A percentile compares a stretch with the other conserved stretches of the same genome.
Conservation (phyloP, 1,140 invertebrate genomes). For the Heliconius himera region DNA sequence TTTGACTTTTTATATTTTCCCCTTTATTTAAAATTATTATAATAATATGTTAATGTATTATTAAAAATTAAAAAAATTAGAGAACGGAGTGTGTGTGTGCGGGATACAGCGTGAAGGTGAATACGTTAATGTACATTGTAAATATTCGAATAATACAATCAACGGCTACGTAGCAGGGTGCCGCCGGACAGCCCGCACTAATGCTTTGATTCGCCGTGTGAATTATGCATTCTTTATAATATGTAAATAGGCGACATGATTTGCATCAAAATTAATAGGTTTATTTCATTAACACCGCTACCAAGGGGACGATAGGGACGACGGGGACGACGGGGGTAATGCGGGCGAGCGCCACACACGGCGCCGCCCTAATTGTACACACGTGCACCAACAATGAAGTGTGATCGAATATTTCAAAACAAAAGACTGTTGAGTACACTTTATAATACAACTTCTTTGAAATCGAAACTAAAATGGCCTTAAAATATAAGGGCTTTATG, state of each 20-base stretch:
- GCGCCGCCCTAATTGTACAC: not conserved
- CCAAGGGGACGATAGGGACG: too few species aligned
- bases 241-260: not conserved
- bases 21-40: too few species aligned
- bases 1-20: too few species aligned
- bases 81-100: too few species aligned
- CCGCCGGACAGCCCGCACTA: not conserved
- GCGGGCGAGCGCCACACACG: not conserved
- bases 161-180: not conserved
- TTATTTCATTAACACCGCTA: not conserved
- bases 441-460: not conserved
- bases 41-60: too few species aligned
- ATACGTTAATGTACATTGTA: not conserved
- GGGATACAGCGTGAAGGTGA: too few species aligned
- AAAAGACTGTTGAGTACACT: not conserved
- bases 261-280: not conserved
- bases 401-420: slow-evolving; percentile 10
- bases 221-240: not conserved
- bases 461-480: not conserved
- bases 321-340: not conserved
- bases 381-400: slow-evolving; percentile 7
- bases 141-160: not conserved
- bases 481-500: not conserved
- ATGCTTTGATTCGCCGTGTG: not conserved
- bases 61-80: too few species aligned